These are phyloP conservation scores for Troilus luridus DNA, from an alignment of 2,888 invertebrate species.

Conservation along the genomic window DNA sequence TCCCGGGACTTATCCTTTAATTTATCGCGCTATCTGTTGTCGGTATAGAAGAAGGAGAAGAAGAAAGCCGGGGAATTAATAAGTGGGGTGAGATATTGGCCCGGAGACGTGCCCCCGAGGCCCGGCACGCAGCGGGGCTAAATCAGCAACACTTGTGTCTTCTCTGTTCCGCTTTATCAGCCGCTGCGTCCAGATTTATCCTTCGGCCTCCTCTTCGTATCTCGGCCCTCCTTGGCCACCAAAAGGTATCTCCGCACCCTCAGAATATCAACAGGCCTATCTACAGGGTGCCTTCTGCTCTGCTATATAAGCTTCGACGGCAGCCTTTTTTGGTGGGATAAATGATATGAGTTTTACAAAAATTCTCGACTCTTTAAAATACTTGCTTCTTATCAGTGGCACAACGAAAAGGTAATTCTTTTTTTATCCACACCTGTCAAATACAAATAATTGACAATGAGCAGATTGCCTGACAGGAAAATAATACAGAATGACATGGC, in stretches of 20 bases:
- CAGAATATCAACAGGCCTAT: background rate
- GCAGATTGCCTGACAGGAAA: too few species aligned
- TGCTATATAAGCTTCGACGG: background rate
- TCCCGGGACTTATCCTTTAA: background rate
- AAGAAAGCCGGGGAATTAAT: background rate
- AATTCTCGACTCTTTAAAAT: too few species aligned
- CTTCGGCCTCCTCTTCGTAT: background rate
- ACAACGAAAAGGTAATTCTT: too few species aligned
- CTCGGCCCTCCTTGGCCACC: background rate
- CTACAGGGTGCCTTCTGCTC: background rate
- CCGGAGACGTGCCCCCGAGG: background rate
- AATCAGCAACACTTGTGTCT: conserved; percentile 34
- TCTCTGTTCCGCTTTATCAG: background rate
- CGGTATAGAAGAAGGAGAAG: background rate
- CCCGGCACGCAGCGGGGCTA: background rate
- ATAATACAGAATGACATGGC: too few species aligned
- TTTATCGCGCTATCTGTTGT: background rate
- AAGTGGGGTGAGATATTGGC: conserved; percentile 3
- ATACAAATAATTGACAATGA: too few species aligned
- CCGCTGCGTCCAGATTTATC: background rate
- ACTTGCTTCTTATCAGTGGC: too few species aligned
- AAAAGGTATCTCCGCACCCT: background rate
- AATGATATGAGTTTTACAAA: too few species aligned
- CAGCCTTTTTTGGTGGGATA: too few species aligned
- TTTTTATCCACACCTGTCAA: too few species aligned